Base-by-base conservation (phyloP, 2,888 invertebrate species). In the Eucriotettix oculatus region DNA sequence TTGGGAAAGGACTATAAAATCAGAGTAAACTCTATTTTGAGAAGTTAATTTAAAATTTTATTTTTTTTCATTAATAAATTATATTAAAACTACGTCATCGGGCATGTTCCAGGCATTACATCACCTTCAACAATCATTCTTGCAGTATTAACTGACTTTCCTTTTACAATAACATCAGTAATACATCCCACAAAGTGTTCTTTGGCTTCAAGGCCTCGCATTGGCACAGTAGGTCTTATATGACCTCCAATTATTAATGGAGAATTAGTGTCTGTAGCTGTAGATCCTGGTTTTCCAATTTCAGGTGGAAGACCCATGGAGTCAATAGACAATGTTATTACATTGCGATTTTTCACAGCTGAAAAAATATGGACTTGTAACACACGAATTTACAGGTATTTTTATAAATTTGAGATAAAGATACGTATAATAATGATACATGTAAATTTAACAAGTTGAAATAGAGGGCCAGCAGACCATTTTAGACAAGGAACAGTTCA, bases 221-320 rank as follows among this genome's bases (percentile, higher is more conserved):
- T 69, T 64, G 69, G 70, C 56, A 71, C 73, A 58, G 69, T 66
- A 61, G 76, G 73, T 60, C 78, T 76, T 1, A 86, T 85, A 73
- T 94, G 88, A 0, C 96, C 96, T 17, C 98, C 98, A 68, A 98
- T 78, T 74, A 88, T 97, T 43, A 98, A 77, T 0, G 93, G 89
- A 63, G 91, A 85, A 42, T 83, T 84, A 0, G 93, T 92, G 68
- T 88, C 84, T 0, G 92, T 89, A 0, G 84, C 81, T 0, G 81
- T 77, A 29, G 82, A 77, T 16, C 79, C 79, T 29, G 79, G 80
- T 42, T 71, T 73, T 9, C 88, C 88, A 43, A 89, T 80, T 2
- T 84, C 86, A 0, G 90, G 85, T 64, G 83, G 79, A 0, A 85
- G 83, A 69, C 84, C 83, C 60, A 83, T 79, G 10, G 86, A 87